Percentiles rank a stretch among this genome's conserved stretches.
phyloP scores from a whole-genome alignment of 2,888 invertebrate genomes.

The Agelastica alni region DNA sequence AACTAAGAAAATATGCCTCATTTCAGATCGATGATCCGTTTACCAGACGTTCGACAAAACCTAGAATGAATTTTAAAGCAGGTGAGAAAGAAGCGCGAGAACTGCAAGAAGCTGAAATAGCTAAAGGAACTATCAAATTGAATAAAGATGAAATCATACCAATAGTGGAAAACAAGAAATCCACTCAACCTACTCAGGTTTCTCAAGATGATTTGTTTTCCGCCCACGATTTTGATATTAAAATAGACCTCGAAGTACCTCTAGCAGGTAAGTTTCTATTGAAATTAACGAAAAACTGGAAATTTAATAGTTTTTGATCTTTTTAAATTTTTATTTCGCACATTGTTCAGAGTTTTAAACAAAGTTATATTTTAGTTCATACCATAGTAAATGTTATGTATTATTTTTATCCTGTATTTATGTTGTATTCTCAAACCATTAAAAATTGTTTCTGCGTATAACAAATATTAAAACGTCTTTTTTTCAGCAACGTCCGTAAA shows the following conservation, averaged over 20 bases:
- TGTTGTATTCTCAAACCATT: too few relatives aligned
- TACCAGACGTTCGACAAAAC: slow-evolving; percentile 86
- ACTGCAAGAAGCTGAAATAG: slow-evolving; percentile 54
- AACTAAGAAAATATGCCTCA: too few relatives aligned
- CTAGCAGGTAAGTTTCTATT: slow-evolving; percentile 75
- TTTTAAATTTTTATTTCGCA: too few relatives aligned
- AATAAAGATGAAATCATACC: slow-evolving; percentile 20
- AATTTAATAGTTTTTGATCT: too few relatives aligned
- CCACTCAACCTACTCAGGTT: slow-evolving; percentile 51
- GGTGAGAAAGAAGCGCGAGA: slow-evolving; percentile 50
- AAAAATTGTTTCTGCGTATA: too few relatives aligned
- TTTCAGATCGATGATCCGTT: slow-evolving; percentile 83
- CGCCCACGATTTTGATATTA: slow-evolving; percentile 93
- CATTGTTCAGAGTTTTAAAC: too few relatives aligned
- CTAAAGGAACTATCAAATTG: slow-evolving; percentile 46
- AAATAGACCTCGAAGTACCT: slow-evolving; percentile 87
- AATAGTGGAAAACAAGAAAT: slow-evolving; percentile 48
- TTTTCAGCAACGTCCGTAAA: slow-evolving; percentile 70
- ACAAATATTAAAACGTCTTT: slow-evolving; percentile 3
- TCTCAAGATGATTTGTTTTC: slow-evolving; percentile 60
- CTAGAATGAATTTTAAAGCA: slow-evolving; percentile 81
- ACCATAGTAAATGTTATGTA: too few relatives aligned
- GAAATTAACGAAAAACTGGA: too few relatives aligned
- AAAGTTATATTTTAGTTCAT: too few relatives aligned
- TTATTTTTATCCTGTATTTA: too few relatives aligned